Base-by-base conservation (phyloP, 2,113 vertebrate genomes). In the Strix aluco region DNA sequence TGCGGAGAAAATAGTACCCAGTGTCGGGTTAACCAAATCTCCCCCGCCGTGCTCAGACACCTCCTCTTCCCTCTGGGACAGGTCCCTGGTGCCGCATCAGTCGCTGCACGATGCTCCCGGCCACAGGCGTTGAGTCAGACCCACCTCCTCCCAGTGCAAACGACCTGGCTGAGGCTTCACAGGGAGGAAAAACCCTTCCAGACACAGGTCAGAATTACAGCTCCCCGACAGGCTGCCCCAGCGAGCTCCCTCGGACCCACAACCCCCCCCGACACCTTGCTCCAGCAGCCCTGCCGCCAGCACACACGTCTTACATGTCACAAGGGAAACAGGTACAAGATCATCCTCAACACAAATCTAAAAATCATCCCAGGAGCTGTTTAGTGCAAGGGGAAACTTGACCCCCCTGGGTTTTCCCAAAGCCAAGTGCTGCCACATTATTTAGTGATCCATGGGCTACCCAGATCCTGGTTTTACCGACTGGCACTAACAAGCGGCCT, bases 141-240 rank as follows among this genome's bases (percentile, higher is more conserved):
- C 67, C 36, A n/a, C 47, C 86, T 27, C 15, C 46, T 17, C 52
- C 8, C 1, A 55, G 69, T 15, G 5, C 30, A 30, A 26, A 10
- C 0, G 1, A 26, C n/a, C 20, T 2, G 3, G 20, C 49, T 44
- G 30, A 3, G 6, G 61, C 61, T 55, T 8, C 51, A 13, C 49
- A 36, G 72, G 21, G 42, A 18, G 78, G 52, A 81, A 70, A 62
- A 83, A 23, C 38, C 89, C 92, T 62, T 10, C 3, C 1, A 70
- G 72, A 52, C 25, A 14, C 52, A 21, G 0, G 0, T 1, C 30
- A 17, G 54, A 34, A 38, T 10, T 27, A 2, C 25, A 23, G 42
- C 15, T 25, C 42, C 17, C 30, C 1, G 0, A 22, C 3, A 0
- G 47, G 23, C 51, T 1, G 1, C 16, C 22, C 58, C 44, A 0